Conservation (phyloP, 2,113 vertebrate species). For the Pipa parva region DNA sequence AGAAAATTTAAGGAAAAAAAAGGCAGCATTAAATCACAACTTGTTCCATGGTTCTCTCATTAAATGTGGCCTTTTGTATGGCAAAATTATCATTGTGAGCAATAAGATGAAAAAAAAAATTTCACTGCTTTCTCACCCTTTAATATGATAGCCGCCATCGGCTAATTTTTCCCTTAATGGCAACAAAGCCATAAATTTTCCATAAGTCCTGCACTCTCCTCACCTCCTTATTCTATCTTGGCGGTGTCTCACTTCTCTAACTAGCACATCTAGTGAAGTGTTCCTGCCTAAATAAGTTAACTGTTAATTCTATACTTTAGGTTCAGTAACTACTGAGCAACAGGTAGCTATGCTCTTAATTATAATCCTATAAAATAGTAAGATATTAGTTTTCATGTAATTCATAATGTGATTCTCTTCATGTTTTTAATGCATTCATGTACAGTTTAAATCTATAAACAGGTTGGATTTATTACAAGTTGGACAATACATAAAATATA, state of each 20-base stretch:
- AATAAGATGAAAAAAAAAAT: slow-evolving; percentile 89
- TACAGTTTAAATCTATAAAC: no score
- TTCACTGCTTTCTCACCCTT: slow-evolving; percentile 85
- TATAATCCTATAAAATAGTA: no score
- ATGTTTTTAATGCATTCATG: no score
- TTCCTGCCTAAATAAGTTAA: background rate
- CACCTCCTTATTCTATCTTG: slow-evolving; percentile 50
- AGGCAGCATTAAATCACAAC: slow-evolving; percentile 79
- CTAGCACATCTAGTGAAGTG: no score
- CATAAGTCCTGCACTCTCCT: slow-evolving; percentile 52
- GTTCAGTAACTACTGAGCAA: no score
- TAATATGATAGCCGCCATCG: slow-evolving; percentile 81
- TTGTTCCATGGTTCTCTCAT: slow-evolving; percentile 80
- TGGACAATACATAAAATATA: no score
- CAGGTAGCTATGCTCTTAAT: no score
- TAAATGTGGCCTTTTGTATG: slow-evolving; percentile 87
- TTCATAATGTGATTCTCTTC: no score
- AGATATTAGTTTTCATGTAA: no score
- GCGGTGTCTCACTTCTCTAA: background rate
- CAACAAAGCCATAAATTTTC: slow-evolving; percentile 78
- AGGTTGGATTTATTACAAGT: no score
- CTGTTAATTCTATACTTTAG: background rate
- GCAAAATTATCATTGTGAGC: slow-evolving; percentile 86
- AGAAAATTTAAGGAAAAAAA: slow-evolving; percentile 34
- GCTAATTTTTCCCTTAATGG: slow-evolving; percentile 87